Evolutionary conservation across 2,797 vertebrate genomes (phyloP), one percentile per base, ranked within the genome.

Genomic region (Pterois miles): DNA sequence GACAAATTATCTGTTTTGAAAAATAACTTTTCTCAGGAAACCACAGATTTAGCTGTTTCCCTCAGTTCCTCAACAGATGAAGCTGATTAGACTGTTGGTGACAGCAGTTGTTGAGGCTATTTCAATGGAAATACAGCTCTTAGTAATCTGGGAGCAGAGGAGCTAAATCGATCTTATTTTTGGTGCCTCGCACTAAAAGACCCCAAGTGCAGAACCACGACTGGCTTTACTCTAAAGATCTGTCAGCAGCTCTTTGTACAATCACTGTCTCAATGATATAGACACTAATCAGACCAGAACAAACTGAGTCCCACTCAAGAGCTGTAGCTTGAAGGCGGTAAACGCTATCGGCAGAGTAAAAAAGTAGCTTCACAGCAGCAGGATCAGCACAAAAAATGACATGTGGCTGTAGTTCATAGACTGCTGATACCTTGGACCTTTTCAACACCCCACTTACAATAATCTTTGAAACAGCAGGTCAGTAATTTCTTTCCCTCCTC

Each of bases 281-380:
- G 10, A 70, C 25, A 65, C 71, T 62, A 62, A 59, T 82, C 56
- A 40, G 52, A 52, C 23, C 40, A 27, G 66, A 65, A 36, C 34
- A 76, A 84, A 75, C 64, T 48, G 60, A 76, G 57, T 20, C 34
- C 64, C 54, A 36, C 7, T 68, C n/a, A 65, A 69, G 40, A 36
- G 20, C 43, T 38, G 25, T 29, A 78, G 54, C 72, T 60, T 73
- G 74, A 66, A 6, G 50, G 33, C 7, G 4, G 71, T 63, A 71
- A 71, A 67, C 54, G 33, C 71, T 73, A 80, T 72, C 12, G 1
- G 50, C 65, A 59, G 46, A 70, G 53, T 10, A 71, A 72, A 67
- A 78, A 63, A 64, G 34, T 71, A 83, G 59, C 23, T 63, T 82
- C 74, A 72, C 38, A 52, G 63, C 58, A 77, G 79, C 80, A 82